Percentiles rank a stretch among this genome's conserved stretches.
phyloP scores from a whole-genome alignment of 2,797 vertebrate species.

The Coccyzus lansbergi region DNA sequence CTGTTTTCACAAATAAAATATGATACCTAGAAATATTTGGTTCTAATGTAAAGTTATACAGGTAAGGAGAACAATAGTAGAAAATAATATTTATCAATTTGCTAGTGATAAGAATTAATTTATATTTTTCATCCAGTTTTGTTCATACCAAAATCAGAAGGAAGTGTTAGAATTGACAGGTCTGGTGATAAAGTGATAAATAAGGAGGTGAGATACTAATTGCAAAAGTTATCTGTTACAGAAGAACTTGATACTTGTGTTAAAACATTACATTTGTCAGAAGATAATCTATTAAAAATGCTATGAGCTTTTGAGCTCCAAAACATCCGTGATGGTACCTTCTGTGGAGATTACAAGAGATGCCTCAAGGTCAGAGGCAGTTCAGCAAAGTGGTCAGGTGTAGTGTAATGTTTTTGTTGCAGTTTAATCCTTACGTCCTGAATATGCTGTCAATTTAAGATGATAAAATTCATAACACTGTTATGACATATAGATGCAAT shows the following conservation, averaged over 20 bases:
- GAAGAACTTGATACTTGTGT: background rate
- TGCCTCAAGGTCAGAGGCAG: background rate
- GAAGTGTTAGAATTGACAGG: background rate
- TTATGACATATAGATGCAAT: background rate
- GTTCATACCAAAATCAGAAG: background rate
- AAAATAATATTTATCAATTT: background rate
- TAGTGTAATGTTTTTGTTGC: background rate
- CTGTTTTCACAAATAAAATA: background rate
- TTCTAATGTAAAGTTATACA: background rate
- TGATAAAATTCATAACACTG: background rate
- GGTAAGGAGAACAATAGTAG: background rate
- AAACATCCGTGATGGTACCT: background rate
- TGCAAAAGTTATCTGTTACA: background rate
- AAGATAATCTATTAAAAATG: background rate
- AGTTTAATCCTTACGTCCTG: background rate
- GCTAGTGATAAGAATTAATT: too few relatives aligned
- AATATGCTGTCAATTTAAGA: background rate
- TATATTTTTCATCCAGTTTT: background rate
- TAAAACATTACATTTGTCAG: background rate
- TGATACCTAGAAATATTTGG: background rate
- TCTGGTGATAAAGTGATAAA: background rate
- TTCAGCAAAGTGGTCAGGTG: background rate
- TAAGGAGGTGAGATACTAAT: background rate
- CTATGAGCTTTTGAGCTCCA: background rate
- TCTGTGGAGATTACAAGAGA: background rate